These are phyloP conservation scores for Nomada fabriciana DNA, from an alignment of 2,888 invertebrate species.

Conservation along the genomic window DNA sequence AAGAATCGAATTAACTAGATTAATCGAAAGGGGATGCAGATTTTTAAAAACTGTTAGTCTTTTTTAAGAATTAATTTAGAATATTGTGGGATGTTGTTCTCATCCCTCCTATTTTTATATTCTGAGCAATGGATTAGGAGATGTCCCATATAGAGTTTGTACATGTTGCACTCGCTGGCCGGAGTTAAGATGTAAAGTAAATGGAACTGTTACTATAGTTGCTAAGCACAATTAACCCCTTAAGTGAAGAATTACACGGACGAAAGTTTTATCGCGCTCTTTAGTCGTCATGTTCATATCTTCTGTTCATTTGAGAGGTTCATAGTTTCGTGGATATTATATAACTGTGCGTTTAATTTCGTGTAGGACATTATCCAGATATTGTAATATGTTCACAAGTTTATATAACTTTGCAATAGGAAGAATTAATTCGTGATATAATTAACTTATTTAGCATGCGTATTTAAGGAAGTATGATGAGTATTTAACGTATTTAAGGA, in stretches of 20 bases:
- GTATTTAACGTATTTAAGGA: no score
- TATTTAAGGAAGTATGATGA: neutral
- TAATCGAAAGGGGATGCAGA: no score
- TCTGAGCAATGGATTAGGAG: no score
- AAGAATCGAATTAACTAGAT: no score
- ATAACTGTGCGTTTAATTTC: neutral
- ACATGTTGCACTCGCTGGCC: constrained; percentile 3
- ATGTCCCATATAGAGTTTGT: neutral
- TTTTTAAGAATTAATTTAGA: no score
- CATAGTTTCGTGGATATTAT: neutral
- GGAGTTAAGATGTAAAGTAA: constrained; percentile 29
- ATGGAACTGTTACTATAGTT: constrained; percentile 38
- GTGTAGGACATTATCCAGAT: neutral
- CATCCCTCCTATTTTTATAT: no score
- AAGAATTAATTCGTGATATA: neutral
- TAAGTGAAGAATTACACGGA: constrained; percentile 33
- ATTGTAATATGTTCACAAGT: no score
- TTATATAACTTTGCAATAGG: no score
- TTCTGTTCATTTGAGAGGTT: neutral
- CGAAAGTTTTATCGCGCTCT: constrained; percentile 29
- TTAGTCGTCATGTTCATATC: neutral
- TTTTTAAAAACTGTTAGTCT: no score
- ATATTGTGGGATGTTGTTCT: no score
- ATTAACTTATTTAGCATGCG: neutral
- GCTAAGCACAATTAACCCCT: constrained; percentile 40